Conservation (phyloP, 2,797 vertebrate genomes). For the Alcedo quadribrachys region DNA sequence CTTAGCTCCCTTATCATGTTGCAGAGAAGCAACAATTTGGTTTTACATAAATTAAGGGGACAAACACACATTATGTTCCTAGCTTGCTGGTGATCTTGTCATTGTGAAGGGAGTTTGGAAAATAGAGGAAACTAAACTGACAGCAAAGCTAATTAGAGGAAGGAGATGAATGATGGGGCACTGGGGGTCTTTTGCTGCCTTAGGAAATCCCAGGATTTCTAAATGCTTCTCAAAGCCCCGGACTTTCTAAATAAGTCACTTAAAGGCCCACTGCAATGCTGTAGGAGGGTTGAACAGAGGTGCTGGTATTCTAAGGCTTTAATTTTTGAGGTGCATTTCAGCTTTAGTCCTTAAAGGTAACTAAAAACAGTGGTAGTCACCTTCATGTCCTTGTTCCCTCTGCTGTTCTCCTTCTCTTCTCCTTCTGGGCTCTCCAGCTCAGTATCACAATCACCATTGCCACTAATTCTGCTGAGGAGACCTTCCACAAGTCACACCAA, state of each 20-base stretch:
- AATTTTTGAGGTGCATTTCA: not conserved
- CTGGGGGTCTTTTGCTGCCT: not conserved
- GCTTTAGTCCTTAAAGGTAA: not conserved
- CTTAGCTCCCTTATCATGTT: not conserved
- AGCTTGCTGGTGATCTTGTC: not conserved
- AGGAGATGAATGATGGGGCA: not conserved
- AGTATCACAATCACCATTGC: not conserved
- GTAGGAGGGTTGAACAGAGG: not conserved
- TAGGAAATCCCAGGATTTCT: not conserved
- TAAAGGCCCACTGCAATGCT: not conserved
- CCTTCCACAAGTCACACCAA: not conserved
- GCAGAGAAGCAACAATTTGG: not conserved
- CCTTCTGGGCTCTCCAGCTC: not conserved
- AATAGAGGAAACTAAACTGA: not conserved
- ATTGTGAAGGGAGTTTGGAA: not conserved
- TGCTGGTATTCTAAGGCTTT: not conserved
- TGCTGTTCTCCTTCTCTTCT: not conserved
- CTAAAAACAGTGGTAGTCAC: not conserved
- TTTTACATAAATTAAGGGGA: conserved; percentile 32
- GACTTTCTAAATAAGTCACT: not conserved
- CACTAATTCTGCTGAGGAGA: not conserved
- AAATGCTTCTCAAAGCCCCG: not conserved
- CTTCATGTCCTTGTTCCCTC: not conserved
- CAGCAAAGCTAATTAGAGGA: not conserved
- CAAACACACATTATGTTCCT: not conserved